These are phyloP conservation scores for Nannospalax galili DNA, from an alignment of 2,113 vertebrate species.

Conservation along the genomic window DNA sequence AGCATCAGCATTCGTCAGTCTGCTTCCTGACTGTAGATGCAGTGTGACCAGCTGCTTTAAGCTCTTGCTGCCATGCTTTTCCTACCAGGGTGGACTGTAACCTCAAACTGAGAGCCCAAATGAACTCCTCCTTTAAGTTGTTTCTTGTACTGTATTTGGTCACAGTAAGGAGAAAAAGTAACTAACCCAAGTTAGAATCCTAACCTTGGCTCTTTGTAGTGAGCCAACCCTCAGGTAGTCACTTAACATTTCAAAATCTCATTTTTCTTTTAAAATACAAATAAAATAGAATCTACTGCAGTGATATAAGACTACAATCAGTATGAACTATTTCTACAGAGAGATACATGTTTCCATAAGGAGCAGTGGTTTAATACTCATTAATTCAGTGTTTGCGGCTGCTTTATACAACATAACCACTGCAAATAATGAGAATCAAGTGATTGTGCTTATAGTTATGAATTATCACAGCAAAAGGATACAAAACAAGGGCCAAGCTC, in stretches of 20 bases:
- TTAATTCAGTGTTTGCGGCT: background rate
- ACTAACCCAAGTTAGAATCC: background rate
- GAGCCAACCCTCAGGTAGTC: background rate
- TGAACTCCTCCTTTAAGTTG: no score
- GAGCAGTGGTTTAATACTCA: background rate
- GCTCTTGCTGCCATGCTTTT: background rate
- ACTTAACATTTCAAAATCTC: background rate
- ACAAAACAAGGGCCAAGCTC: background rate
- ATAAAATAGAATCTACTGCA: background rate
- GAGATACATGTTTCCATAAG: background rate
- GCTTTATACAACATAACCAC: background rate
- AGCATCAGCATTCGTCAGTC: background rate
- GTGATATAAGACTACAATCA: background rate
- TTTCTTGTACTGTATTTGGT: background rate
- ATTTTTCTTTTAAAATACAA: slow-evolving; percentile 40
- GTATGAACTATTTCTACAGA: background rate
- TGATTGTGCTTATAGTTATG: background rate
- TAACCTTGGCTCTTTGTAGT: background rate
- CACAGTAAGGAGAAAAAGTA: background rate
- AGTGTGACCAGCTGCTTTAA: background rate
- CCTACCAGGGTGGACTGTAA: background rate
- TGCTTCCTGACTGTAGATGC: background rate
- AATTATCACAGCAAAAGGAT: background rate
- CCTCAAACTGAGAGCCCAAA: background rate
- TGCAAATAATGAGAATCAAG: background rate